These are phyloP conservation scores for Patiria pectinifera DNA, from an alignment of 53 echinoderm and acorn worm species.

Conservation along the genomic window DNA sequence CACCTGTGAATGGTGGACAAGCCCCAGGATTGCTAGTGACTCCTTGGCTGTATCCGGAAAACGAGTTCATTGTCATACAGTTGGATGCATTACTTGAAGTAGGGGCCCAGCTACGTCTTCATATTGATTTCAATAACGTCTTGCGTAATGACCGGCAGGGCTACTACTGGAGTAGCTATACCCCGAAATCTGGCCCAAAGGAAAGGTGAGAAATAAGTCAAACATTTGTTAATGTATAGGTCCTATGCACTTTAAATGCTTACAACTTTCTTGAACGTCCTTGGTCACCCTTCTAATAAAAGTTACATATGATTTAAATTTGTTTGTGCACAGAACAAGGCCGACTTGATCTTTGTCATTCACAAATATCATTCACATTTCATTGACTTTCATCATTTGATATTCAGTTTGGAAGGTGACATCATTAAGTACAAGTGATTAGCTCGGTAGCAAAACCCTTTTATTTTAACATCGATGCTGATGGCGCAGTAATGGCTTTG, in stretches of 20 bases:
- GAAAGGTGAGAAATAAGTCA: background rate
- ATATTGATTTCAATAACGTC: constrained; percentile 58
- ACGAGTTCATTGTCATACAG: constrained; percentile 66
- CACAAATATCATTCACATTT: too few relatives aligned
- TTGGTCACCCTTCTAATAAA: too few relatives aligned
- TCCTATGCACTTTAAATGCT: too few relatives aligned
- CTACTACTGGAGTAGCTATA: constrained; percentile 68
- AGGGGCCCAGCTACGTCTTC: constrained; percentile 52
- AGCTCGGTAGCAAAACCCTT: too few relatives aligned
- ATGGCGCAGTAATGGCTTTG: background rate
- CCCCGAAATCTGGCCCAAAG: background rate
- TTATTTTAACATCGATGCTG: too few relatives aligned
- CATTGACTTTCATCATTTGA: too few relatives aligned
- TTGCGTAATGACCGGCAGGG: constrained; percentile 57
- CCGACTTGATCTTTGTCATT: too few relatives aligned
- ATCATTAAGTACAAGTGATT: too few relatives aligned
- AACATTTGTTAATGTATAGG: background rate
- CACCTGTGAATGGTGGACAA: constrained; percentile 21
- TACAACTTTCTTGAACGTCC: too few relatives aligned
- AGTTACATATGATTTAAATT: too few relatives aligned
- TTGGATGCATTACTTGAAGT: constrained; percentile 38
- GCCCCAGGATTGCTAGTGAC: background rate
- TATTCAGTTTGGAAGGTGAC: too few relatives aligned
- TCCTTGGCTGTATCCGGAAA: constrained; percentile 43
- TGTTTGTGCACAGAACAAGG: too few relatives aligned